A percentile compares a stretch with the other conserved stretches of the same genome.
These are phyloP conservation scores for Eristalinus aeneus DNA, from an alignment of 2,888 invertebrate species.

Conservation along the genomic window DNA sequence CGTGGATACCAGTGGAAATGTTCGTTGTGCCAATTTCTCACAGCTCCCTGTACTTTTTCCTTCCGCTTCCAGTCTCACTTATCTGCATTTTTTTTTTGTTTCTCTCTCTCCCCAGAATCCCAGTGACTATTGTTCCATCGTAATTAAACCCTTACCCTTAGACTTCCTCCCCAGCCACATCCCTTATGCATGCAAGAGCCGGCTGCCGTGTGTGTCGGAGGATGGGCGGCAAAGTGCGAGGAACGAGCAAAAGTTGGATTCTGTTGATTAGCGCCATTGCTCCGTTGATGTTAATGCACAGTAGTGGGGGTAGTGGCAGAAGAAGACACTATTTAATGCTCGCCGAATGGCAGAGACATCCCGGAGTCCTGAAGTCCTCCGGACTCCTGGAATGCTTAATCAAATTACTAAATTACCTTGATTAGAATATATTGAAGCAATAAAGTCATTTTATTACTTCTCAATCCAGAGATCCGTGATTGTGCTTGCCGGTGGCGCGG, in stretches of 20 bases:
- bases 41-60: constrained; percentile 21
- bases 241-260: constrained; percentile 29
- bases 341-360: constrained; percentile 26
- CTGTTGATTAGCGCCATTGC: constrained; percentile 63
- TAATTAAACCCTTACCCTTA: constrained; percentile 64
- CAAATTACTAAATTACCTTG: constrained; percentile 75
- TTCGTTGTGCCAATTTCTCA: constrained; percentile 53
- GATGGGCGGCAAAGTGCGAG: background rate
- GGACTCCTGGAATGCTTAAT: constrained; percentile 66
- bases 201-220: background rate
- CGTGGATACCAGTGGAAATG: constrained; percentile 18
- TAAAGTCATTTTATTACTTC: constrained; percentile 76
- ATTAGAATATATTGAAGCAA: constrained; percentile 79
- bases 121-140: constrained; percentile 57
- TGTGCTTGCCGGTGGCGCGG: constrained; percentile 20
- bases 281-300: constrained; percentile 12
- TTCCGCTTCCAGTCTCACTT: background rate
- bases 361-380: background rate
- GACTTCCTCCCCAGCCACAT: constrained; percentile 6
- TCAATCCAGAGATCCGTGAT: constrained; percentile 53
- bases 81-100: background rate
- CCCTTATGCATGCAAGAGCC: constrained; percentile 12
- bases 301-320: constrained; percentile 3
- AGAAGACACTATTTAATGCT: constrained; percentile 54
- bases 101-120: background rate